Evolutionary conservation across 2,113 vertebrate genomes (phyloP).

Genomic region (Xyliphius kryptos): DNA sequence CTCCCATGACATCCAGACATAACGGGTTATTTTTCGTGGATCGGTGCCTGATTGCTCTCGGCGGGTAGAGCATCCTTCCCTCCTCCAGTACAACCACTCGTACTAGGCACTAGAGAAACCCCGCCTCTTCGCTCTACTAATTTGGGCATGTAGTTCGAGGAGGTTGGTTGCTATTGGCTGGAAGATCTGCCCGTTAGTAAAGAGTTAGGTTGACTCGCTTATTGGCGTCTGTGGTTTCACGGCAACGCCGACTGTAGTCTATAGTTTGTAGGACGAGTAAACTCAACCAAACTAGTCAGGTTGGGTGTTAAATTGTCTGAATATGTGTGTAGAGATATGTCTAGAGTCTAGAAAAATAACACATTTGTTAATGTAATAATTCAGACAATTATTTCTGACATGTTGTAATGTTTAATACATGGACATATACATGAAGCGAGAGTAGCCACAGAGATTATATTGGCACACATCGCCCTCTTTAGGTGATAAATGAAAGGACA

Average conservation of each 20-base stretch:
- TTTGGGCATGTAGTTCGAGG: too few species aligned
- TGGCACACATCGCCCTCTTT: slow-evolving; percentile 17
- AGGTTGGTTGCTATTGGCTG: slow-evolving; percentile 50
- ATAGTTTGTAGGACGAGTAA: neutral
- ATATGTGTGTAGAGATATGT: too few species aligned
- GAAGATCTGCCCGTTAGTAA: slow-evolving; percentile 41
- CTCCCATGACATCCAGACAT: slow-evolving; percentile 22
- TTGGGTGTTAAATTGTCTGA: too few species aligned
- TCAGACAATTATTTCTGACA: too few species aligned
- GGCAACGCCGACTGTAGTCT: slow-evolving; percentile 53
- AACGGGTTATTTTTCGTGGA: slow-evolving; percentile 26
- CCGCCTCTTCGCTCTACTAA: too few species aligned
- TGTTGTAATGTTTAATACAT: too few species aligned
- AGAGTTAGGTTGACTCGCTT: slow-evolving; percentile 50
- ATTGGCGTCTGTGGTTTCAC: slow-evolving; percentile 64
- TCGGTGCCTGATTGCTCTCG: slow-evolving; percentile 48
- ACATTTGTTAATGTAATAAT: too few species aligned
- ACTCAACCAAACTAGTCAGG: too few species aligned
- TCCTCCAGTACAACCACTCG: slow-evolving; percentile 32
- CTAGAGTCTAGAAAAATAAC: too few species aligned
- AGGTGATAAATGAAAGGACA: neutral
- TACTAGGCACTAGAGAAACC: slow-evolving; percentile 46
- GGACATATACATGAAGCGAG: neutral
- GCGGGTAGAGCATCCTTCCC: slow-evolving; percentile 36
- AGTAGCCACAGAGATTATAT: neutral